These are phyloP conservation scores for Amphiprion clarkii DNA, from an alignment of 2,797 vertebrate species.

Conservation along the genomic window DNA sequence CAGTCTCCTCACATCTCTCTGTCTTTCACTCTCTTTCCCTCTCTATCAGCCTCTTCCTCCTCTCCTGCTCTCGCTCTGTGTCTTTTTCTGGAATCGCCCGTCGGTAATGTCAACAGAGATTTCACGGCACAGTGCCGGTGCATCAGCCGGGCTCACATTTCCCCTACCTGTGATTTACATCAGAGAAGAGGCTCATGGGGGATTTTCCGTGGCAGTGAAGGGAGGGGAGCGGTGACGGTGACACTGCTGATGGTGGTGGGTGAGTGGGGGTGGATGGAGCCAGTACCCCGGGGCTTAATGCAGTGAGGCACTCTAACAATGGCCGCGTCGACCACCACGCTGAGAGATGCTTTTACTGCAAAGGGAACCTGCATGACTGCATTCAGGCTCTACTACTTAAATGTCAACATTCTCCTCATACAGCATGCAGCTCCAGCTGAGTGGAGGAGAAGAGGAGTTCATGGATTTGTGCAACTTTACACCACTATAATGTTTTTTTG, in stretches of 20 bases:
- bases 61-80: constrained; percentile 50
- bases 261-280: constrained; percentile 7
- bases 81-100: constrained; percentile 77
- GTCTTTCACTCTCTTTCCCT: constrained; percentile 37
- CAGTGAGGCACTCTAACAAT: constrained; percentile 74
- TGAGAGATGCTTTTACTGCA: constrained; percentile 73
- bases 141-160: constrained; percentile 75
- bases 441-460: not conserved
- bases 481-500: not conserved
- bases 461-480: not conserved
- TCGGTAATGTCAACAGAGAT: constrained; percentile 83
- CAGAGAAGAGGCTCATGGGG: constrained; percentile 77
- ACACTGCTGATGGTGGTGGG: not conserved
- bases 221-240: constrained; percentile 21
- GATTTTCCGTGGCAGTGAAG: constrained; percentile 68
- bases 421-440: constrained; percentile 18
- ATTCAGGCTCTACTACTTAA: constrained; percentile 51
- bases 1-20: constrained; percentile 44
- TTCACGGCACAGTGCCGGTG: constrained; percentile 78
- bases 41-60: constrained; percentile 55
- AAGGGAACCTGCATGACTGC: constrained; percentile 63
- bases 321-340: constrained; percentile 58
- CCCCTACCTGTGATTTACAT: constrained; percentile 83
- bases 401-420: constrained; percentile 57
- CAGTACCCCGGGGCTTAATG: constrained; percentile 64